Conservation (phyloP, 1,140 invertebrate genomes). For the Hestina assimilis region DNA sequence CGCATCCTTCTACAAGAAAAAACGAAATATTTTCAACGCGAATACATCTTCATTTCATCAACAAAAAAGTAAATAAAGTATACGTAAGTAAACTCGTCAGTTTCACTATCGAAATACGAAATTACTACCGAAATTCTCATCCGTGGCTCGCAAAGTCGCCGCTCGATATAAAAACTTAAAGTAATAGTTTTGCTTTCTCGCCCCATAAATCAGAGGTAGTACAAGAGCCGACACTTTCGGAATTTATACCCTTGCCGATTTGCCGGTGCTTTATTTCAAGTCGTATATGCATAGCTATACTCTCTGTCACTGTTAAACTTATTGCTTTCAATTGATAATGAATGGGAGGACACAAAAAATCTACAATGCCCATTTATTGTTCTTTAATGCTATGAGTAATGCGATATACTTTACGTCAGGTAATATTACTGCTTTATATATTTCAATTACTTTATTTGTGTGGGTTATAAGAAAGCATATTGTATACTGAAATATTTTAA, state of each 20-base stretch:
- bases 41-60: conserved; percentile 8
- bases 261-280: conserved; percentile 52
- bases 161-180: conserved; percentile 55
- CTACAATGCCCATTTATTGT: conserved; percentile 28
- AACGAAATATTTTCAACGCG: background rate
- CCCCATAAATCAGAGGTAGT: conserved; percentile 68
- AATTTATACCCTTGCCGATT: conserved; percentile 58
- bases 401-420: conserved; percentile 6
- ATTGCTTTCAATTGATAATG: conserved; percentile 45
- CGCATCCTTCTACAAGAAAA: background rate
- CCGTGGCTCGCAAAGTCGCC: conserved; percentile 27
- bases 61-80: conserved; percentile 11
- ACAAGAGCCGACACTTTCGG: conserved; percentile 55
- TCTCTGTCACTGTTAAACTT: conserved; percentile 46
- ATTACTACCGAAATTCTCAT: conserved; percentile 48
- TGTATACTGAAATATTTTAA: no score
- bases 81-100: conserved; percentile 27
- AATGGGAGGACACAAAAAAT: conserved; percentile 31
- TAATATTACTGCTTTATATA: no score
- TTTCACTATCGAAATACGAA: conserved; percentile 41
- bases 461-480: no score
- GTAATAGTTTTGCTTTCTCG: conserved; percentile 68
- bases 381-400: conserved; percentile 23
- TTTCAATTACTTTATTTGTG: no score
- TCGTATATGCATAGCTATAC: conserved; percentile 47